These are phyloP conservation scores for Oryctolagus cuniculus DNA, from an alignment of 2,113 vertebrate species.

Conservation along the genomic window mOryCun1.1 NC_091440.1:113990501-113991000, in stretches of 20 bases:
- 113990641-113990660: constrained; percentile 55
- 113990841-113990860: constrained; percentile 57
- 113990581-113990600: constrained; percentile 64
- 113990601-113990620: constrained; percentile 38
- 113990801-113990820: constrained; percentile 59
- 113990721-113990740: constrained; percentile 73
- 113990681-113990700: constrained; percentile 68
- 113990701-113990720: constrained; percentile 73
- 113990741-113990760: constrained; percentile 65
- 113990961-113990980: constrained; percentile 53
- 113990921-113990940: constrained; percentile 8
- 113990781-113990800: constrained; percentile 60
- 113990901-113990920: constrained; percentile 51
- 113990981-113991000: constrained; percentile 61
- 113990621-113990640: constrained; percentile 66
- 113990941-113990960: constrained; percentile 57
- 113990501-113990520: constrained; percentile 50
- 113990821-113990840: constrained; percentile 58
- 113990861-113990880: constrained; percentile 70
- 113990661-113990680: constrained; percentile 76
- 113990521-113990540: constrained; percentile 63
- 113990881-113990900: constrained; percentile 59
- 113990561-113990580: constrained; percentile 38
- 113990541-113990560: constrained; percentile 28
- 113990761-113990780: constrained; percentile 55